These are phyloP conservation scores for Myotis brandtii DNA, from an alignment of 2,113 vertebrate species.

Conservation along the genomic window DNA sequence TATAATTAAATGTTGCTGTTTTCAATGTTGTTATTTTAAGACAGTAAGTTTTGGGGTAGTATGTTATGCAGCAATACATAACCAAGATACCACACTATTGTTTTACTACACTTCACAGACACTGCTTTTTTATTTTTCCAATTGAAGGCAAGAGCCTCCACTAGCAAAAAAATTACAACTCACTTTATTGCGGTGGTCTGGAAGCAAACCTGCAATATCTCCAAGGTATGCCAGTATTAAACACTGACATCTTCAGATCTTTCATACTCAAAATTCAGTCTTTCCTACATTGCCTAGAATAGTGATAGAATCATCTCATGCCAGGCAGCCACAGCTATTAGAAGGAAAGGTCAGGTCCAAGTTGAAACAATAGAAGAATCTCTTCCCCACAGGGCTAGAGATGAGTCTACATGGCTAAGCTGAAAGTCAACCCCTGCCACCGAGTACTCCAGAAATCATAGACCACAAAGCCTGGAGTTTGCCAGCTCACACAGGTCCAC, in stretches of 20 bases:
- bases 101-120: neutral
- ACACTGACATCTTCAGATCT: neutral
- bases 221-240: neutral
- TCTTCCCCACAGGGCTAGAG: neutral
- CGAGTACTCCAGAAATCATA: neutral
- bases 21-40: neutral
- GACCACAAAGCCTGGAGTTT: neutral
- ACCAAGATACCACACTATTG: neutral
- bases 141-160: neutral
- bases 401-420: neutral
- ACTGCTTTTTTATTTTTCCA: neutral
- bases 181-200: neutral
- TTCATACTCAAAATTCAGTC: slow-evolving; percentile 37
- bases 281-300: slow-evolving; percentile 29
- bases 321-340: neutral
- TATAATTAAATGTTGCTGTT: neutral
- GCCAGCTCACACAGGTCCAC: neutral
- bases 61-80: neutral
- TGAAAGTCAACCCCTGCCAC: neutral
- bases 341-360: neutral
- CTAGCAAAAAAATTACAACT: neutral
- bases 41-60: neutral
- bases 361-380: neutral
- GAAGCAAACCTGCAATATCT: neutral
- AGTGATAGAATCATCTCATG: neutral